Evolutionary conservation across 2,113 vertebrate genomes (phyloP), one percentile per base, ranked within the genome.

Genomic region (Bubalus kerabau): DNA sequence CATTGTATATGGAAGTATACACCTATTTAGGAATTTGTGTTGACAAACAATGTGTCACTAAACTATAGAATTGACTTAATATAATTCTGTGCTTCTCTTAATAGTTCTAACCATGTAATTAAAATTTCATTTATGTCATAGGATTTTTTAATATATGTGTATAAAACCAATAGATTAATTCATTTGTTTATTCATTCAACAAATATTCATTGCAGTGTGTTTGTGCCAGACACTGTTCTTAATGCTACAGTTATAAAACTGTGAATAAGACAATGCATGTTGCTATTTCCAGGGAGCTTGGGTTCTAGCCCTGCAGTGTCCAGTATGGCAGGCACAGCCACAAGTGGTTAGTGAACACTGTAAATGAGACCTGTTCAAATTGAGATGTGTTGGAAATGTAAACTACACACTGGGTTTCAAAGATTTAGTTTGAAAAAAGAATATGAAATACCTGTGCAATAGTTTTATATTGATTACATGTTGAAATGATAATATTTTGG

Each of bases 121-220:
- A 97, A 90, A 90, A 87, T 90, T 80, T 93, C 80, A 90, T 62
- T 94, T 96, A 56, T 84, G n/a, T 92, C 32, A 60, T n/a, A 90
- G 5, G 12, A 86, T 36, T 60, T 76, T 80, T 56, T 40, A 12
- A 90, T 56, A n/a, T 86, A 43, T 60, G 9, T 93, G 1, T 78
- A 21, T 91, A 87, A 94, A 84, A 50, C 24, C 1, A 88, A 24
- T 57, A 94, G 74, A 86, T 94, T 48, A 26, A 43, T 62, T 91
- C 16, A 87, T 60, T 76, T 84, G 54, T 54, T 90, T 46, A 80
- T 86, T 96, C 57, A 82, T 83, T 93, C 81, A 87, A 56, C 32
- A 92, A 40, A 86, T 95, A 90, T 81, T 85, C 87, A 30, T 71
- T 95, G 95, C 36, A 91, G 16, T 67, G 26, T 48, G 48, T 93